Percentiles rank a stretch among this genome's conserved stretches.
These are phyloP conservation scores for Ailurus styani DNA, from an alignment of 2,113 vertebrate genomes.

Conservation along the genomic window DNA sequence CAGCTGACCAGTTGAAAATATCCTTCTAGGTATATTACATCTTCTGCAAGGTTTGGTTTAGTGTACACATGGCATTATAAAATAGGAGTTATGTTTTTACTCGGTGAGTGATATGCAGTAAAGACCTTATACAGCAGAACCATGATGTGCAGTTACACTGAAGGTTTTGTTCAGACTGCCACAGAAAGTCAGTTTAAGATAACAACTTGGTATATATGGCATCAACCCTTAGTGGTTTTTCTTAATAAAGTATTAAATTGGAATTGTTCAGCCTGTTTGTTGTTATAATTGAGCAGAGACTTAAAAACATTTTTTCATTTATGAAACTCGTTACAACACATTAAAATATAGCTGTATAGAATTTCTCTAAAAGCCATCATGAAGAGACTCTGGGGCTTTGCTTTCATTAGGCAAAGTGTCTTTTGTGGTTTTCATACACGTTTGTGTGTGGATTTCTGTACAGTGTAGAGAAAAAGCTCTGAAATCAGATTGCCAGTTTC, in stretches of 20 bases:
- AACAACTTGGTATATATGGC: constrained; percentile 21
- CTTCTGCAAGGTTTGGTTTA: constrained; percentile 11
- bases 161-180: not conserved
- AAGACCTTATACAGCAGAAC: constrained; percentile 20
- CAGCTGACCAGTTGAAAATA: constrained; percentile 9
- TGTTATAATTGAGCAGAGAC: constrained; percentile 43
- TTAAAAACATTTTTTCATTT: constrained; percentile 46
- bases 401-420: not conserved
- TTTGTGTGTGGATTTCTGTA: not conserved
- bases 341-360: not conserved
- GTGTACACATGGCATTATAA: not conserved
- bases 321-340: constrained; percentile 25
- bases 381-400: not conserved
- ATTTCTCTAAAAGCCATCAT: constrained; percentile 7
- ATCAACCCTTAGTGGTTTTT: constrained; percentile 4
- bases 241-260: constrained; percentile 40
- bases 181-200: constrained; percentile 10
- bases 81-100: constrained; percentile 15
- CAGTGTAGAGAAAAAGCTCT: not conserved
- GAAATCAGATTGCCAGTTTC: not conserved
- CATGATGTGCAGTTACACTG: not conserved
- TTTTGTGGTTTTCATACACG: not conserved
- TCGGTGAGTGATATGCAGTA: constrained; percentile 33
- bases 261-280: constrained; percentile 7
- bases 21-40: not conserved